Conservation (phyloP, 2,797 vertebrate genomes). For the Xenops minutus region DNA sequence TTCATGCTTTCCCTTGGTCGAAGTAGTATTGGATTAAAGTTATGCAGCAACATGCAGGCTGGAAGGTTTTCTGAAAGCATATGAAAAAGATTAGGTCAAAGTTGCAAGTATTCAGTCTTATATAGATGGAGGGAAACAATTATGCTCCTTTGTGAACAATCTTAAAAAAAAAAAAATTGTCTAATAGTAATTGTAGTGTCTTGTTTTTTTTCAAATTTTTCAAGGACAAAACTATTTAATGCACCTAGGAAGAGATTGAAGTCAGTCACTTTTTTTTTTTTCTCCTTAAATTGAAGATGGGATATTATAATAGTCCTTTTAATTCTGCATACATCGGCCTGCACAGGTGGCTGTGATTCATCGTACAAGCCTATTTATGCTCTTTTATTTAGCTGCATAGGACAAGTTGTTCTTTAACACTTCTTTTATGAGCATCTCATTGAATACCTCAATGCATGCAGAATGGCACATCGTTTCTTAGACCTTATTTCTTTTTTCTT, state of each 20-base stretch:
- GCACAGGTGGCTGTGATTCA: slow-evolving; percentile 36
- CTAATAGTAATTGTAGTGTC: neutral
- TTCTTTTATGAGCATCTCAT: neutral
- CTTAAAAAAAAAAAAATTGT: neutral
- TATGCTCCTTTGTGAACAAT: neutral
- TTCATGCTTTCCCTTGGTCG: neutral
- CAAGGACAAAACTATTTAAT: neutral
- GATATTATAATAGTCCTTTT: neutral
- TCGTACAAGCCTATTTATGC: neutral
- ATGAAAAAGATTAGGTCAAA: neutral
- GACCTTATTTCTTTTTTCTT: neutral
- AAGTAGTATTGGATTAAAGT: neutral
- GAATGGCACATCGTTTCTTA: neutral
- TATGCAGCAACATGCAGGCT: neutral
- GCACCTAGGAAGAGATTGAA: neutral
- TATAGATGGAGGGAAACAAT: neutral
- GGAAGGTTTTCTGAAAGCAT: neutral
- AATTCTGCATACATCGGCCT: neutral
- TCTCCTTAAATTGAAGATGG: neutral
- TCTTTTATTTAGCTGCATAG: neutral
- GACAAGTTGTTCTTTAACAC: slow-evolving; percentile 21
- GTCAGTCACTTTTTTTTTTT: neutral
- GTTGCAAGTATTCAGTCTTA: neutral
- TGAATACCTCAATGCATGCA: neutral
- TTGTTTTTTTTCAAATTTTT: neutral